phyloP scores from a whole-genome alignment of 2,113 vertebrate genomes.

The Bambusicola thoracicus region DNA sequence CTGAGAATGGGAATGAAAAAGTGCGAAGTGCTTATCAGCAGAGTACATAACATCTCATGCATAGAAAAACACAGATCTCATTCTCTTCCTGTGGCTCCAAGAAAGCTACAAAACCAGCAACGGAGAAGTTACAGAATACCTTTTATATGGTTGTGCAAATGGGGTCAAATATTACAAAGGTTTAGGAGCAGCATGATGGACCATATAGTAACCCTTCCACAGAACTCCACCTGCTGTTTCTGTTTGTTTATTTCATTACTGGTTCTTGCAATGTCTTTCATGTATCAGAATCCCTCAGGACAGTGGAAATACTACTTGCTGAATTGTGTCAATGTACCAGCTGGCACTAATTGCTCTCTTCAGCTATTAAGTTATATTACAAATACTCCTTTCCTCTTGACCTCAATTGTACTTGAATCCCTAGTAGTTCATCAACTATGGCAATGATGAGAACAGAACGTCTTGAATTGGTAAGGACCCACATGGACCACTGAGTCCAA shows the following conservation, averaged over 20 bases:
- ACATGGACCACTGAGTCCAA: background rate
- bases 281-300: background rate
- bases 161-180: background rate
- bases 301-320: background rate
- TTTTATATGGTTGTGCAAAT: background rate
- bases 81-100: background rate
- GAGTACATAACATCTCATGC: background rate
- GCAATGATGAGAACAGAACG: background rate
- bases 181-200: background rate
- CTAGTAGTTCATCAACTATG: background rate
- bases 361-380: background rate
- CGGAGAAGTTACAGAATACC: background rate
- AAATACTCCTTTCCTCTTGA: background rate
- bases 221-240: background rate
- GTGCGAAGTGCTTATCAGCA: background rate
- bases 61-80: background rate
- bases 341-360: background rate
- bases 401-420: background rate
- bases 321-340: background rate
- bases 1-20: background rate
- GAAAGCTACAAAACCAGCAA: background rate
- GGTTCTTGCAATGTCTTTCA: background rate
- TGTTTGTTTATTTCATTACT: background rate
- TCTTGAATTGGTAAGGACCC: background rate
- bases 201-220: background rate